These are phyloP conservation scores for Clarias macrocephalus DNA, from an alignment of 2,113 vertebrate species.

Conservation along the genomic window DNA sequence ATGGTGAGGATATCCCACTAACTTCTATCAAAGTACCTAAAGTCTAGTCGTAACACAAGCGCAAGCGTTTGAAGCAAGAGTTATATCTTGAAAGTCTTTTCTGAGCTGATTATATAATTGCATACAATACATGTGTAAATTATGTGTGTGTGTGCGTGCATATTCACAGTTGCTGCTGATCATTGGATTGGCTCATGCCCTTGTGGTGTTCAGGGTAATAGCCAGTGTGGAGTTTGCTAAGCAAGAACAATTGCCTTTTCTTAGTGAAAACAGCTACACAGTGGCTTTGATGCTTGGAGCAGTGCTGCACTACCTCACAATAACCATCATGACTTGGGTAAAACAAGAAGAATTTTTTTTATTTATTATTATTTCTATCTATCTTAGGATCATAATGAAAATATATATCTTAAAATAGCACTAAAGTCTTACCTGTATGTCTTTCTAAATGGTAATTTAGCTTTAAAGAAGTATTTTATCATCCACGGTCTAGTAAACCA, in stretches of 20 bases:
- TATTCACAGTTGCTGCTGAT: slow-evolving; percentile 50
- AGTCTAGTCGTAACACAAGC: not conserved
- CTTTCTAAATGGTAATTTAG: not conserved
- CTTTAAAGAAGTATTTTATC: not conserved
- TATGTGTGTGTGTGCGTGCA: slow-evolving; percentile 22
- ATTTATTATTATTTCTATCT: not conserved
- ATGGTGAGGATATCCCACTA: slow-evolving; percentile 65
- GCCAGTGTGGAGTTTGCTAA: slow-evolving; percentile 69
- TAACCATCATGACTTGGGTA: slow-evolving; percentile 84
- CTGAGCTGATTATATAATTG: not conserved
- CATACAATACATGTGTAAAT: not conserved
- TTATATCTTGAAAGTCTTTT: not conserved
- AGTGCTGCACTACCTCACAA: slow-evolving; percentile 86
- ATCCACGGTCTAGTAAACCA: not conserved
- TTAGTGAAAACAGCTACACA: slow-evolving; percentile 73
- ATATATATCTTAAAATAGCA: not conserved
- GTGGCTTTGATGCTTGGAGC: slow-evolving; percentile 78
- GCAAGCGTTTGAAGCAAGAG: not conserved
- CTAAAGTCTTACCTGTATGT: not conserved
- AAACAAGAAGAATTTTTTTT: not conserved
- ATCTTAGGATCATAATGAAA: not conserved
- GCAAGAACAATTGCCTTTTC: slow-evolving; percentile 53
- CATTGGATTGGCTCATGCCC: slow-evolving; percentile 43
- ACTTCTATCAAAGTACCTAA: not conserved
- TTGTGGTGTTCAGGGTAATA: slow-evolving; percentile 88